Evolutionary conservation across 2,797 vertebrate genomes (phyloP).

Genomic region (Bradypodion ventrale): DNA sequence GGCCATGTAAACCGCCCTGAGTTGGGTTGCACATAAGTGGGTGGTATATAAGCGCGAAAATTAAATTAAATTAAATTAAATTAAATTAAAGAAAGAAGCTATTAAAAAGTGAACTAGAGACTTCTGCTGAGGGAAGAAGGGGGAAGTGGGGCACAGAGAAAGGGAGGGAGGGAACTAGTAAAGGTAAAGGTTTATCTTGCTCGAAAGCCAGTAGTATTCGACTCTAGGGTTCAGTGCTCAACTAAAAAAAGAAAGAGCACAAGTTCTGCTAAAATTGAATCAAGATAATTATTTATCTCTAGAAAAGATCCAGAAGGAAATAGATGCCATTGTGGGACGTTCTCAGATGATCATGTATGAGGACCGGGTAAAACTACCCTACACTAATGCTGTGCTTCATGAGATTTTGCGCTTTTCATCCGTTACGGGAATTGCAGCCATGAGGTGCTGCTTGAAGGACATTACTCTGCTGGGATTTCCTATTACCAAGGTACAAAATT

Average conservation of each 20-base stretch:
- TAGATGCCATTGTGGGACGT: constrained; percentile 55
- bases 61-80: too few species aligned
- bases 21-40: too few species aligned
- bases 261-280: background rate
- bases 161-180: too few species aligned
- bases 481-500: constrained; percentile 60
- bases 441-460: constrained; percentile 51
- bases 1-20: too few species aligned
- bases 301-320: constrained; percentile 67
- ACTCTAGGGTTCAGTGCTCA: too few species aligned
- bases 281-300: constrained; percentile 10
- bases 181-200: too few species aligned
- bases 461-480: constrained; percentile 56
- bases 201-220: too few species aligned
- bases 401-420: constrained; percentile 65
- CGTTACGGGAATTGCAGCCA: constrained; percentile 46
- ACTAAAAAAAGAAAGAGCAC: background rate
- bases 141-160: too few species aligned
- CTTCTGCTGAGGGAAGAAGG: too few species aligned
- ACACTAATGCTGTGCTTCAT: constrained; percentile 65
- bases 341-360: constrained; percentile 55
- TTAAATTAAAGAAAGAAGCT: too few species aligned
- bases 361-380: constrained; percentile 60
- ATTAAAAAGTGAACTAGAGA: too few species aligned
- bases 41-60: too few species aligned